These are phyloP conservation scores for Metopolophium dirhodum DNA, from an alignment of 1,140 invertebrate genomes.

Conservation along the genomic window DNA sequence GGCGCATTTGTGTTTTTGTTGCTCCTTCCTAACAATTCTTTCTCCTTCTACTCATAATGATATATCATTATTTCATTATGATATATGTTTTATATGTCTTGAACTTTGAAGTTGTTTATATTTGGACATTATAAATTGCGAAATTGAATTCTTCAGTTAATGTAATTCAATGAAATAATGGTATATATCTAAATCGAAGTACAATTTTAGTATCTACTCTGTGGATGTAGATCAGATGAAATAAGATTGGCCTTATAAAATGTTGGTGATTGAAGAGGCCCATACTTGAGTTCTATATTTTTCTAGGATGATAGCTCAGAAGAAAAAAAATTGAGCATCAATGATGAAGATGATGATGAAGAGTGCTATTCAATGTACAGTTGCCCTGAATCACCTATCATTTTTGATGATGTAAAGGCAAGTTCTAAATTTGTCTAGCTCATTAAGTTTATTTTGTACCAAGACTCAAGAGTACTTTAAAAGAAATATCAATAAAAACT, in stretches of 20 bases:
- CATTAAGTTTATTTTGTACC: not conserved
- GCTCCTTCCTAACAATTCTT: constrained; percentile 35
- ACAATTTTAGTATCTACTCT: not conserved
- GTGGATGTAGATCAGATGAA: not conserved
- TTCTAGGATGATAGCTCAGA: constrained; percentile 55
- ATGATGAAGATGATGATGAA: constrained; percentile 59
- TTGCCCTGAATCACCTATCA: constrained; percentile 60
- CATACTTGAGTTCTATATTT: constrained; percentile 43
- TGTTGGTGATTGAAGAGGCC: not conserved
- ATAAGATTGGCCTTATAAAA: not conserved
- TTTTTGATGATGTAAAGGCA: constrained; percentile 42
- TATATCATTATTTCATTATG: constrained; percentile 23
- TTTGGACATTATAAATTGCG: not conserved
- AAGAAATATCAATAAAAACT: constrained; percentile 7
- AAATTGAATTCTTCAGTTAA: not conserved
- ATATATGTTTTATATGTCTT: not conserved
- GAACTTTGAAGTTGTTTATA: not conserved
- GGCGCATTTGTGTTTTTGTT: constrained; percentile 59
- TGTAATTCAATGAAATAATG: not conserved
- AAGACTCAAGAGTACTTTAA: not conserved
- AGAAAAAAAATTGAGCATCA: constrained; percentile 33
- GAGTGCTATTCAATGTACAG: constrained; percentile 63
- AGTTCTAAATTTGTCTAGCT: constrained; percentile 38
- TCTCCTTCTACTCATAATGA: not conserved
- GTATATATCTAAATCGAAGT: not conserved